Conservation (phyloP, 2,113 vertebrate genomes). For the Ascaphus truei region DNA sequence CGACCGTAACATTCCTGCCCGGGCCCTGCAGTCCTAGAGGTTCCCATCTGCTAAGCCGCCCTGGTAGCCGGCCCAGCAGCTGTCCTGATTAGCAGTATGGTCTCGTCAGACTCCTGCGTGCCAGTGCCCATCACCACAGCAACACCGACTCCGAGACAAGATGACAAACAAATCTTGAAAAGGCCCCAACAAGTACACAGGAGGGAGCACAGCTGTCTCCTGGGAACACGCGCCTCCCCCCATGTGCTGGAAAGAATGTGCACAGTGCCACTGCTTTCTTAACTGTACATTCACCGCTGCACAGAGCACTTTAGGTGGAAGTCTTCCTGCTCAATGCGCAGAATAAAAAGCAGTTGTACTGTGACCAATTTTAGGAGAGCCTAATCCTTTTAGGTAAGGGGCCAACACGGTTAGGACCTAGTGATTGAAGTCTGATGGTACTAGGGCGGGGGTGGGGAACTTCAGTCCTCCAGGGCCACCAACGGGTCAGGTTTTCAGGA, state of each 20-base stretch:
- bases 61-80: conserved; percentile 17
- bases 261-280: not conserved
- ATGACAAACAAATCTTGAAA: conserved; percentile 43
- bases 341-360: too few species aligned
- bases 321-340: too few species aligned
- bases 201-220: conserved; percentile 30
- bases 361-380: too few species aligned
- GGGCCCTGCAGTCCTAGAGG: conserved; percentile 29
- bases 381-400: too few species aligned
- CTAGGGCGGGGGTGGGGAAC: too few species aligned
- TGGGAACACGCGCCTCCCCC: too few species aligned
- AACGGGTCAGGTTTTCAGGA: too few species aligned
- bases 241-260: too few species aligned
- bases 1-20: too few species aligned
- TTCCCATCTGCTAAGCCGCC: conserved; percentile 20
- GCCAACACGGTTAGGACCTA: too few species aligned
- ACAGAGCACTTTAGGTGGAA: not conserved
- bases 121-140: conserved; percentile 48
- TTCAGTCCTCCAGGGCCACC: too few species aligned
- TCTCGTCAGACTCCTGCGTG: conserved; percentile 42
- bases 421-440: too few species aligned
- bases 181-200: conserved; percentile 38
- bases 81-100: conserved; percentile 46
- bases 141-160: conserved; percentile 51
- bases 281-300: not conserved